Conservation (phyloP, 1,140 invertebrate genomes). For the Paralvinella palmiformis region DNA sequence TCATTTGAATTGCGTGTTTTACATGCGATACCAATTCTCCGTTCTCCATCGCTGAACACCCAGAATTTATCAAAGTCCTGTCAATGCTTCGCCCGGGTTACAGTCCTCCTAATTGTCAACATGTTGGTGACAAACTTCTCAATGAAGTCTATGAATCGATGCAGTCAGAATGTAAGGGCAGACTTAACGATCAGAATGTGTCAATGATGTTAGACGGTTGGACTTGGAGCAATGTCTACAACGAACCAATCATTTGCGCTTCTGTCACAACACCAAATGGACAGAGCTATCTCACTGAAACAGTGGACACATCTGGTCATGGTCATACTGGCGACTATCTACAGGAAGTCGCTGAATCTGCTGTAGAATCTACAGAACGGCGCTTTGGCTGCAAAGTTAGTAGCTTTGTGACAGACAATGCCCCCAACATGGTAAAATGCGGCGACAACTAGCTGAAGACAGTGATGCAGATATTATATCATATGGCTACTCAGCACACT, state of each 20-base stretch:
- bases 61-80: neutral
- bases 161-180: neutral
- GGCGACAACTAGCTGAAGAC: neutral
- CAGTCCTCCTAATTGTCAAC: neutral
- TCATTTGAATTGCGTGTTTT: neutral
- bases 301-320: neutral
- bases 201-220: neutral
- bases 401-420: conserved; percentile 4
- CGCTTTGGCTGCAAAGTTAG: conserved; percentile 1
- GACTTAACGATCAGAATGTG: neutral
- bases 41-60: neutral
- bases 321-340: neutral
- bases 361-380: neutral
- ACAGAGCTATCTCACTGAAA: neutral
- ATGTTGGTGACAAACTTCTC: neutral
- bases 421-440: neutral
- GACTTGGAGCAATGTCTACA: conserved; percentile 1
- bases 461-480: neutral
- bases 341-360: neutral
- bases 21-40: neutral
- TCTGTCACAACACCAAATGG: neutral
- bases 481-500: neutral
- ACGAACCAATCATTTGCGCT: too few species aligned
- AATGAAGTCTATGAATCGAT: neutral
- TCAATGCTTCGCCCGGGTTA: neutral